Evolutionary conservation across 1,140 invertebrate genomes (phyloP).

Genomic region (Lutraria rhynchaena): DNA sequence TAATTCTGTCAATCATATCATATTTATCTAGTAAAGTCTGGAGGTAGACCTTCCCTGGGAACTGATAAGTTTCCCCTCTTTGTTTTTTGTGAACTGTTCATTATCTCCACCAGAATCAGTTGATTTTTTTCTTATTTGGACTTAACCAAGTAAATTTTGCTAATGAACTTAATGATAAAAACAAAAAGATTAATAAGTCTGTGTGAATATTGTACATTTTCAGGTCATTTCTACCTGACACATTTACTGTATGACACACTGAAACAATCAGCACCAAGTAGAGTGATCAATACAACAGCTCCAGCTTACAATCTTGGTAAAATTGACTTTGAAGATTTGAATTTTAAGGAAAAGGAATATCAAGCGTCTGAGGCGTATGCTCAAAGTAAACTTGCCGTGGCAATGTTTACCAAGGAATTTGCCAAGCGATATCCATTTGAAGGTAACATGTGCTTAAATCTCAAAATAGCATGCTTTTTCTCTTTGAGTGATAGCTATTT

Average conservation of each 20-base stretch:
- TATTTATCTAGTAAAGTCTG: too few relatives aligned
- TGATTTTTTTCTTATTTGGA: too few relatives aligned
- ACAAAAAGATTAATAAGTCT: neutral
- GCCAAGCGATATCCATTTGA: slow-evolving; percentile 83
- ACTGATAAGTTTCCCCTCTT: too few relatives aligned
- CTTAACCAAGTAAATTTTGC: too few relatives aligned
- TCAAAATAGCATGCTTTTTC: too few relatives aligned
- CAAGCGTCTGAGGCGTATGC: slow-evolving; percentile 83
- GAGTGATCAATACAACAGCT: slow-evolving; percentile 94
- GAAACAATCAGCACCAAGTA: slow-evolving; percentile 86
- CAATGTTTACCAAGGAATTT: slow-evolving; percentile 85
- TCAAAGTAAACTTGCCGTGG: slow-evolving; percentile 90
- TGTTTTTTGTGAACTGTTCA: too few relatives aligned
- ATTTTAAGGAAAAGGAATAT: slow-evolving; percentile 77
- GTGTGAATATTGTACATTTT: slow-evolving; percentile 1
- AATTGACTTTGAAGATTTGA: slow-evolving; percentile 80
- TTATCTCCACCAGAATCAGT: too few relatives aligned
- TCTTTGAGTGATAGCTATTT: too few relatives aligned
- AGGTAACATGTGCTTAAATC: too few relatives aligned
- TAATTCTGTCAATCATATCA: too few relatives aligned
- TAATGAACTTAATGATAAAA: neutral
- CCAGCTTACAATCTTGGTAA: slow-evolving; percentile 86
- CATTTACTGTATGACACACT: slow-evolving; percentile 89
- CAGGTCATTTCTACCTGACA: slow-evolving; percentile 86
- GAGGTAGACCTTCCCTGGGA: too few relatives aligned